Evolutionary conservation across 2,888 invertebrate species (phyloP).

Genomic region (Xylota sylvarum): DNA sequence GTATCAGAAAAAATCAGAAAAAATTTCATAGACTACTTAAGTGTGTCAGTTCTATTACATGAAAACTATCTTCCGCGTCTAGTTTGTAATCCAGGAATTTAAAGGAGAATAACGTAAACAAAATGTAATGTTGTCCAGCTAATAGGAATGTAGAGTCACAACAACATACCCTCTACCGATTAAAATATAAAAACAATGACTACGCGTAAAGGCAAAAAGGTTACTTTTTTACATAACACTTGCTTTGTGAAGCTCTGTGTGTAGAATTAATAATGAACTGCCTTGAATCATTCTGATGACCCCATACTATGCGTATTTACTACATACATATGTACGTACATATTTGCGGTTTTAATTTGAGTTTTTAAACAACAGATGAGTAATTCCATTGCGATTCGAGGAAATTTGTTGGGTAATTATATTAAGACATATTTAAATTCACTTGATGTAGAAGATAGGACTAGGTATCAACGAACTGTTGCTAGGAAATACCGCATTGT

Average conservation of each 20-base stretch:
- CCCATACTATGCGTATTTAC: conserved; percentile 1
- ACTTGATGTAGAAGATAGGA: too few relatives aligned
- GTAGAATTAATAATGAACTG: conserved; percentile 51
- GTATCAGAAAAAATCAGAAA: too few relatives aligned
- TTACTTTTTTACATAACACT: background rate
- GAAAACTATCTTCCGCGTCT: too few relatives aligned
- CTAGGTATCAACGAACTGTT: background rate
- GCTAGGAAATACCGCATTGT: too few relatives aligned
- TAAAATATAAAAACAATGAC: background rate
- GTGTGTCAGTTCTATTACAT: too few relatives aligned
- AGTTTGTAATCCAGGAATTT: too few relatives aligned
- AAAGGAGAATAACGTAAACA: too few relatives aligned
- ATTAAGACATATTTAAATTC: too few relatives aligned
- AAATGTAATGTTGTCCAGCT: too few relatives aligned
- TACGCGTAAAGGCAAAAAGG: background rate
- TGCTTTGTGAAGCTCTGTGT: conserved; percentile 1
- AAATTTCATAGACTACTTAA: too few relatives aligned
- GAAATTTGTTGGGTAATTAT: background rate
- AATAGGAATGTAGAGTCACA: background rate
- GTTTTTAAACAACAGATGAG: background rate
- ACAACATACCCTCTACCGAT: background rate
- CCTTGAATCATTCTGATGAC: conserved; percentile 49
- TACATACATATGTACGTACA: background rate
- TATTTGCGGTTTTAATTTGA: conserved; percentile 35
- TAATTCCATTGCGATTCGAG: background rate